Base-by-base conservation (phyloP, 2,113 vertebrate genomes). In the Platycercus adscitus region DNA sequence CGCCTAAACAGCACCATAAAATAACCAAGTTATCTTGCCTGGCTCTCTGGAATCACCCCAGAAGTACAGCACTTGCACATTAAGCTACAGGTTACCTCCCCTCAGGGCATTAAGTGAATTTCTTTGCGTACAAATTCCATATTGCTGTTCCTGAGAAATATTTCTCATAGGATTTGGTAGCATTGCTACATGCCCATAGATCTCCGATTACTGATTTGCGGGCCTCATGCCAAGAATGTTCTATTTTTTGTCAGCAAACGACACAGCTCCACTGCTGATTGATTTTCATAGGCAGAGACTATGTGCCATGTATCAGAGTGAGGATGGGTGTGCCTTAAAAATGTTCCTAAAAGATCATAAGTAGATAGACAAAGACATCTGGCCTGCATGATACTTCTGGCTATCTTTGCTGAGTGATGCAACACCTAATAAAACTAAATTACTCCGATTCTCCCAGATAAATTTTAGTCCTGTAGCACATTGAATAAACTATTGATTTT, bases 161-260 rank as follows among this genome's bases (percentile, higher is more conserved):
- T 47, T 87, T 76, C 44, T 81, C 71, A 86, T 52, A 79, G 68
- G n/a, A 76, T 60, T 61, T 75, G 44, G 46, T 65, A 76, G 47
- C 56, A 58, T 7, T 53, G 76, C 80, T 44, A 41, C 47, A 19
- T 43, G 80, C 69, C 81, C 16, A 0, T 37, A 88, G 77, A 52
- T 88, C 80, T 88, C 65, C 24, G 39, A 89, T 79, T 79, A 79
- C 86, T 85, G 65, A 88, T 83, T 91, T 81, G 81, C 50, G 61
- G 73, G 41, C 88, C 65, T 87, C 37, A 41, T 69, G 80, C 88
- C 92, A 96, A 87, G 90, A 96, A 86, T 91, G 84, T 46, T 52
- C 31, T 69, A 41, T 91, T 95, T 97, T 69, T 88, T 93, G 77
- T 85, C 93, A 93, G 83, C 56, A 86, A 95, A 93, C 82, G 86